These are phyloP conservation scores for Drosophila koepferae DNA, from an alignment of 2,888 invertebrate species.

Conservation along the genomic window DNA sequence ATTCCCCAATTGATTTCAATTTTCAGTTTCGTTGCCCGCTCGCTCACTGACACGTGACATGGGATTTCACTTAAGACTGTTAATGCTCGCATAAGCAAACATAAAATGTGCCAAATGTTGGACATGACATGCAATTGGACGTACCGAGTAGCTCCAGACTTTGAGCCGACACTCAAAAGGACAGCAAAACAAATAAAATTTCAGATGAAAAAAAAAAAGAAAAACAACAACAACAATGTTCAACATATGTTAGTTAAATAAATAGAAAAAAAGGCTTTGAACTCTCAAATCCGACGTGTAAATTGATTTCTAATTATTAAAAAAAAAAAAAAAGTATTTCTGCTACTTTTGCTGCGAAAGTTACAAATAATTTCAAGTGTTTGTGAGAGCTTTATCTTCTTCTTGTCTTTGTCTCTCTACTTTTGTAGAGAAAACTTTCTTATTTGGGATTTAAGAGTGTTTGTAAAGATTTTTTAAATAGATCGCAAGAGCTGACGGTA, in stretches of 20 bases:
- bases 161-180: conserved; percentile 70
- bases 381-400: conserved; percentile 17
- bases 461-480: background rate
- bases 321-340: conserved; percentile 2
- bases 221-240: background rate
- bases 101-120: conserved; percentile 77
- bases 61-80: conserved; percentile 83
- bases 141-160: conserved; percentile 48
- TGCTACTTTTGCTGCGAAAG: conserved; percentile 53
- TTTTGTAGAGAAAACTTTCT: conserved; percentile 14
- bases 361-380: conserved; percentile 34
- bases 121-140: conserved; percentile 66
- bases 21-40: conserved; percentile 45
- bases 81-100: conserved; percentile 75
- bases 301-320: conserved; percentile 73
- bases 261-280: conserved; percentile 6
- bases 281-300: conserved; percentile 68
- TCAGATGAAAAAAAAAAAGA: background rate
- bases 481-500: background rate
- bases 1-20: conserved; percentile 75
- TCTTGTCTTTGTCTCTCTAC: conserved; percentile 7
- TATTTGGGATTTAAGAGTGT: background rate
- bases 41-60: conserved; percentile 83
- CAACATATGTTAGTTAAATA: conserved; percentile 8
- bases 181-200: conserved; percentile 44